Percentiles rank a stretch among this genome's conserved stretches.
phyloP scores from a whole-genome alignment of 2,888 invertebrate species.

The Tetropium fuscum region DNA sequence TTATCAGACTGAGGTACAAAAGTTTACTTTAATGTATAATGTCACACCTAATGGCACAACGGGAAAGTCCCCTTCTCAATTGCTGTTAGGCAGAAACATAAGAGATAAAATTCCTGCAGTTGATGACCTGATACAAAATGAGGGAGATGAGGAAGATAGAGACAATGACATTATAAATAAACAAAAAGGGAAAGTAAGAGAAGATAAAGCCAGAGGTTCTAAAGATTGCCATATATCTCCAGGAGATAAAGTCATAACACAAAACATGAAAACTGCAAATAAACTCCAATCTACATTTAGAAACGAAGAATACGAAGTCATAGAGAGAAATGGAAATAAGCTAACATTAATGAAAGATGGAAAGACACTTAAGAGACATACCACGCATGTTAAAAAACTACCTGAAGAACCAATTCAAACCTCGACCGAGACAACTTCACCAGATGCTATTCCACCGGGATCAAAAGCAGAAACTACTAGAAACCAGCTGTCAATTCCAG shows the following conservation, averaged over 20 bases:
- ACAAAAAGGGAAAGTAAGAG: conserved; percentile 45
- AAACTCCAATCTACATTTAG: conserved; percentile 19
- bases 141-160: conserved; percentile 36
- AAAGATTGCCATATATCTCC: conserved; percentile 28
- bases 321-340: conserved; percentile 25
- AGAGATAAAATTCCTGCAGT: conserved; percentile 47
- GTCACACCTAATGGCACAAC: conserved; percentile 50
- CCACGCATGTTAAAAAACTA: conserved; percentile 27
- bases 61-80: conserved; percentile 46
- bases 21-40: conserved; percentile 37
- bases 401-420: too few relatives aligned
- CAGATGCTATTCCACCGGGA: too few relatives aligned
- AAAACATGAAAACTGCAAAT: conserved; percentile 24
- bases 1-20: conserved; percentile 38
- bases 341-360: conserved; percentile 20
- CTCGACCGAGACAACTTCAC: too few relatives aligned
- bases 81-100: neutral
- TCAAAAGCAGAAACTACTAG: too few relatives aligned
- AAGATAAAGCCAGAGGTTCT: conserved; percentile 39
- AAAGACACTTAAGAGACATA: conserved; percentile 26
- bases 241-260: conserved; percentile 29
- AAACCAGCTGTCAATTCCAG: too few relatives aligned
- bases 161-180: conserved; percentile 43
- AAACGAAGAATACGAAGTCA: conserved; percentile 22
- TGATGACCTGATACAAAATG: conserved; percentile 21